Evolutionary conservation across 2,888 invertebrate genomes (phyloP).

Genomic region (Nasonia oneida): DNA sequence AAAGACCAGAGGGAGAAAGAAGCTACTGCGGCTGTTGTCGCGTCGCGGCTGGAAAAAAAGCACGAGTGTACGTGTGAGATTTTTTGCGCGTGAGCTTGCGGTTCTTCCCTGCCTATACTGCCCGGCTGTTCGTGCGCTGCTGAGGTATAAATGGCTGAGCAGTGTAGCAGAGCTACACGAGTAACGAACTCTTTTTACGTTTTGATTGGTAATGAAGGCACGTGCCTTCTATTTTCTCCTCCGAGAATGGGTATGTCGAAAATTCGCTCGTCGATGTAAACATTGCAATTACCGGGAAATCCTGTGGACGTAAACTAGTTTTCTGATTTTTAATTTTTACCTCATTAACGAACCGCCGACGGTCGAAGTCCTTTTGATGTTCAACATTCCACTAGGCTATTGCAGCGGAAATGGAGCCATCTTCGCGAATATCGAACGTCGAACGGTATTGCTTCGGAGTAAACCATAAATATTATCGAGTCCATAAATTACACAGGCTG

Average conservation of each 20-base stretch:
- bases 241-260: not conserved
- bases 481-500: not conserved
- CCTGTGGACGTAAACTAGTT: not conserved
- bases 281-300: not conserved
- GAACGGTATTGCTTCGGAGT: not conserved
- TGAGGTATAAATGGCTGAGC: not conserved
- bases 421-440: not conserved
- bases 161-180: not conserved
- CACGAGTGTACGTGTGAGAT: not conserved
- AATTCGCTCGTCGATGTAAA: not conserved
- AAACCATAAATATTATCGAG: slow-evolving; percentile 1
- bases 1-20: slow-evolving; percentile 5
- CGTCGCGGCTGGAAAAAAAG: slow-evolving; percentile 31
- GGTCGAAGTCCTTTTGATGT: not conserved
- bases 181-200: not conserved
- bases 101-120: not conserved
- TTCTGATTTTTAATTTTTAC: no score
- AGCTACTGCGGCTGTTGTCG: not conserved
- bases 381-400: not conserved
- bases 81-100: slow-evolving; percentile 29
- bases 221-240: not conserved
- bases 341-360: no score
- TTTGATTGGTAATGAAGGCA: not conserved
- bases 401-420: not conserved
- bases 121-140: not conserved